A percentile compares a stretch with the other conserved stretches of the same genome.
These are phyloP conservation scores for Paramormyrops hopkinsi DNA, from an alignment of 2,797 vertebrate genomes.

Conservation along the genomic window DNA sequence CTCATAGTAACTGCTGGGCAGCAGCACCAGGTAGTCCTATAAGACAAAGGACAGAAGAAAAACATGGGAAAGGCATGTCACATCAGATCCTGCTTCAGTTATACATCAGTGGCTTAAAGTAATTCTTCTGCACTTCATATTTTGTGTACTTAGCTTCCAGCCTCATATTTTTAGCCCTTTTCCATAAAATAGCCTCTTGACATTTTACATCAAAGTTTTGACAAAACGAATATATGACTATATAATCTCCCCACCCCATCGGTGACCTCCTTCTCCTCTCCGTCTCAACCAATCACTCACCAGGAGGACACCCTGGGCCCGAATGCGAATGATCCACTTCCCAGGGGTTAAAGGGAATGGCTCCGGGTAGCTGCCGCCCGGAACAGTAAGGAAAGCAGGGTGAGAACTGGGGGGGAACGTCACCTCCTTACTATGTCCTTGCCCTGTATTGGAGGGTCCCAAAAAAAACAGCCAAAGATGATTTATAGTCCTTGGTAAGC, in stretches of 20 bases:
- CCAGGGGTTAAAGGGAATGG: conserved; percentile 72
- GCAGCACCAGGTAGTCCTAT: conserved; percentile 87
- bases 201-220: neutral
- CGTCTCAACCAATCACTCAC: conserved; percentile 60
- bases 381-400: conserved; percentile 79
- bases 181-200: neutral
- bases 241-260: neutral
- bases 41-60: conserved; percentile 2
- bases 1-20: conserved; percentile 84
- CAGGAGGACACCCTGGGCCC: conserved; percentile 77
- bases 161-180: neutral
- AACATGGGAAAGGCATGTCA: neutral
- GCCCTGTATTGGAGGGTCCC: conserved; percentile 51
- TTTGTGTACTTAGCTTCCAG: neutral
- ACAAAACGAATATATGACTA: neutral
- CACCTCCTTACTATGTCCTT: conserved; percentile 72
- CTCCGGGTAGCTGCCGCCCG: conserved; percentile 72
- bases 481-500: neutral
- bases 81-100: neutral
- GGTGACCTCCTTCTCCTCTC: neutral
- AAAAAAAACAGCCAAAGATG: neutral
- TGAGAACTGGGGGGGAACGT: conserved; percentile 71
- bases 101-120: neutral
- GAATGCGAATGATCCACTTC: conserved; percentile 74
- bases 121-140: conserved; percentile 1